Conservation (phyloP, 1,140 invertebrate genomes). For the Drosophila guanche region DNA sequence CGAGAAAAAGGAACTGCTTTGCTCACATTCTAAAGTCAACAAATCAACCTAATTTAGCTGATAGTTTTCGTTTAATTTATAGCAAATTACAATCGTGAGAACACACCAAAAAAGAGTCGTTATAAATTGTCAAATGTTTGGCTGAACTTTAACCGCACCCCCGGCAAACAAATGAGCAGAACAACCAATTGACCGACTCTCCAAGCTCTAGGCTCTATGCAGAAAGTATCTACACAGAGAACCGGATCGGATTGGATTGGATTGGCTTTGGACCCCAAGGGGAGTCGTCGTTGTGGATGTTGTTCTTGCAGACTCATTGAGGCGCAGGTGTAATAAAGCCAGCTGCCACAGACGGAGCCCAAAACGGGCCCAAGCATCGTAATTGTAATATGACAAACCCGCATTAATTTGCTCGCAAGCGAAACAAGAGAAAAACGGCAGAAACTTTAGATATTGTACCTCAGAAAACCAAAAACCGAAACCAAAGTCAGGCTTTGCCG, state of each 20-base stretch:
- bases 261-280: conserved; percentile 13
- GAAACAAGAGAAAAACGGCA: conserved; percentile 34
- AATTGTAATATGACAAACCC: conserved; percentile 76
- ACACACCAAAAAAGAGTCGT: conserved; percentile 17
- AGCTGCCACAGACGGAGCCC: conserved; percentile 42
- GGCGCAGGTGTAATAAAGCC: conserved; percentile 70
- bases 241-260: conserved; percentile 35
- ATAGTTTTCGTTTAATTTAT: not conserved
- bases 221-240: conserved; percentile 8
- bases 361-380: conserved; percentile 47
- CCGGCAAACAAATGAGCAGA: conserved; percentile 34
- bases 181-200: conserved; percentile 36
- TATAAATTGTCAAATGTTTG: conserved; percentile 52
- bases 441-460: conserved; percentile 10
- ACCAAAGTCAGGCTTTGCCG: conserved; percentile 8
- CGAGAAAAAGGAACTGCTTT: too few species aligned
- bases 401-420: conserved; percentile 65
- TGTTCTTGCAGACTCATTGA: conserved; percentile 1
- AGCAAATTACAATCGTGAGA: conserved; percentile 41
- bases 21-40: too few species aligned
- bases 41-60: not conserved
- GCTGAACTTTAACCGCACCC: conserved; percentile 51
- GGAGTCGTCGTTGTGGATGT: conserved; percentile 19
- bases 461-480: conserved; percentile 20
- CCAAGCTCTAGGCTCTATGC: conserved; percentile 20